Evolutionary conservation across 2,797 vertebrate species (phyloP).

Genomic region (Podarcis siculus): DNA sequence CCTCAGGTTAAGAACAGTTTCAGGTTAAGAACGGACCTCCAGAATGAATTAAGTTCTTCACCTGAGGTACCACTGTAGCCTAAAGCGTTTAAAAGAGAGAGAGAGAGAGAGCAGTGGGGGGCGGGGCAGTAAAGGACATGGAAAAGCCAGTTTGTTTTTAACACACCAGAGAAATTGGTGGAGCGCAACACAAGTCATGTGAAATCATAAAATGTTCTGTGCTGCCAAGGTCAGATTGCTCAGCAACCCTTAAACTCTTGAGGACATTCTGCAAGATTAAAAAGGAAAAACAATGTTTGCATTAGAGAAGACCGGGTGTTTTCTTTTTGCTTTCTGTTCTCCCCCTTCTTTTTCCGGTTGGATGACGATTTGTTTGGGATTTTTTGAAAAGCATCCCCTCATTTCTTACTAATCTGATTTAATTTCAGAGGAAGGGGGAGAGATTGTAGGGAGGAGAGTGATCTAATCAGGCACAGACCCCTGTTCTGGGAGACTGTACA

Average conservation of each 20-base stretch:
- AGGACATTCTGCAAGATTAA: conserved; percentile 16
- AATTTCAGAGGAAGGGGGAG: neutral
- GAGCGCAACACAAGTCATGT: conserved; percentile 32
- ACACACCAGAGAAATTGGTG: conserved; percentile 46
- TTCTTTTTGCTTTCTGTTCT: neutral
- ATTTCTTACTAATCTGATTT: neutral
- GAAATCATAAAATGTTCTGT: conserved; percentile 38
- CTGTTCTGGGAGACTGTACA: neutral
- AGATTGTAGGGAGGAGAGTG: no score
- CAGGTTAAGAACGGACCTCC: no score
- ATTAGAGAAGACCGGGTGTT: conserved; percentile 20
- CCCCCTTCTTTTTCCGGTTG: neutral
- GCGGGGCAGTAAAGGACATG: neutral
- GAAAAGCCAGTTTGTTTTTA: conserved; percentile 36
- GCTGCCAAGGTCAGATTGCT: conserved; percentile 61
- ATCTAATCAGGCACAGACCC: no score
- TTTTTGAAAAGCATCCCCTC: neutral
- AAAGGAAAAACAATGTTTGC: conserved; percentile 29
- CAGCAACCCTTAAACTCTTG: neutral
- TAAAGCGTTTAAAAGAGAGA: conserved; percentile 30
- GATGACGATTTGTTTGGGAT: neutral
- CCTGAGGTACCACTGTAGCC: no score
- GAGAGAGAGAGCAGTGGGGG: neutral
- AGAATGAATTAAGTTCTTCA: no score
- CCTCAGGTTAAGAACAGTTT: no score